Conservation (phyloP, 2,888 invertebrate species). For the Lasioglossum calceatum region DNA sequence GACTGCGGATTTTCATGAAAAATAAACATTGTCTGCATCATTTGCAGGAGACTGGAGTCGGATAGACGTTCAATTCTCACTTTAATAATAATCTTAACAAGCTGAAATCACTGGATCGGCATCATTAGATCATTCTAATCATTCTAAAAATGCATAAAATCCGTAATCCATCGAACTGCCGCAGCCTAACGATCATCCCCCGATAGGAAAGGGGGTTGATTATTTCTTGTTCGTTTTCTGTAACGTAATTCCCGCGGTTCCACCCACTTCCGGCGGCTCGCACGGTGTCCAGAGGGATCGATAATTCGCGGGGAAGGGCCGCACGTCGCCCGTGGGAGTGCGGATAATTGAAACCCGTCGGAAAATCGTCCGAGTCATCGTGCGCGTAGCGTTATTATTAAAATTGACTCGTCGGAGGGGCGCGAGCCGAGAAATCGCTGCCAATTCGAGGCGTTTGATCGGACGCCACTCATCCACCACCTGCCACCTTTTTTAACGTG, state of each 20-base stretch:
- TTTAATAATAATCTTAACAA: too few species aligned
- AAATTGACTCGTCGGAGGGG: conserved; percentile 73
- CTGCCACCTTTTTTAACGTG: conserved; percentile 66
- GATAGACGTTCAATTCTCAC: too few species aligned
- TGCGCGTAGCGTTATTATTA: conserved; percentile 72
- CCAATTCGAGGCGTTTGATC: conserved; percentile 78
- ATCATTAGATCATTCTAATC: too few species aligned
- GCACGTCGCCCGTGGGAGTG: conserved; percentile 63
- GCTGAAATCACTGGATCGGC: too few species aligned
- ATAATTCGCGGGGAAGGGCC: conserved; percentile 60
- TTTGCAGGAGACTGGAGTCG: too few species aligned
- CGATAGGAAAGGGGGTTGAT: too few species aligned
- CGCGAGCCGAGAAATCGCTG: conserved; percentile 74
- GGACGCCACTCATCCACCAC: conserved; percentile 77
- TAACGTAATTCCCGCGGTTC: conserved; percentile 53
- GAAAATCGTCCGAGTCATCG: conserved; percentile 77
- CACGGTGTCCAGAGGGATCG: conserved; percentile 54
- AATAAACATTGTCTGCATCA: too few species aligned
- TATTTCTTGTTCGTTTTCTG: background rate
- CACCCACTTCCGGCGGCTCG: conserved; percentile 52
- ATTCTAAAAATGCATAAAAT: too few species aligned
- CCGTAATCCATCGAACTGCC: too few species aligned
- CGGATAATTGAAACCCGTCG: conserved; percentile 76
- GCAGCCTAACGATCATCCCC: too few species aligned
- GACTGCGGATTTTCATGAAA: too few species aligned